phyloP scores from a whole-genome alignment of 2,888 invertebrate genomes.

The Alloplasta piceator region DNA sequence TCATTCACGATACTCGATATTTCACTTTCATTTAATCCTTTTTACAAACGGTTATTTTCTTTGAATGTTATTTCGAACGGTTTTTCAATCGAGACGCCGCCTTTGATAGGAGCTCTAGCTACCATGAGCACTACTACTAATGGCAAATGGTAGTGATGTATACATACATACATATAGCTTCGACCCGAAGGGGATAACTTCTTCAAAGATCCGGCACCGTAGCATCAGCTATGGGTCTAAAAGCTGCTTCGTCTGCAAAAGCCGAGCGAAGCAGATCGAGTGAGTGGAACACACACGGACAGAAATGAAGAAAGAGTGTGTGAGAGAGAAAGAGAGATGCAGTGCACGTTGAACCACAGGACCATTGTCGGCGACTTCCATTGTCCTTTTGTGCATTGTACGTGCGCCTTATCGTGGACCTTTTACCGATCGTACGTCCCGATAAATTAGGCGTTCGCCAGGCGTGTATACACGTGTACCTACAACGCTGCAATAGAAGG shows the following conservation, averaged over 20 bases:
- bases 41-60: neutral
- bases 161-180: no score
- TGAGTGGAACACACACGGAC: slow-evolving; percentile 16
- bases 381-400: slow-evolving; percentile 67
- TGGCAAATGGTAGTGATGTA: slow-evolving; percentile 30
- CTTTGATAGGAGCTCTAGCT: slow-evolving; percentile 25
- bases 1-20: no score
- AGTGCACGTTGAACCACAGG: slow-evolving; percentile 46
- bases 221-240: slow-evolving; percentile 50
- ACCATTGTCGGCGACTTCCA: slow-evolving; percentile 60
- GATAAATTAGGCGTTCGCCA: slow-evolving; percentile 62
- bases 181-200: slow-evolving; percentile 52
- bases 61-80: slow-evolving; percentile 24
- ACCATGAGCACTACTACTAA: neutral
- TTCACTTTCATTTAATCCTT: neutral
- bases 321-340: slow-evolving; percentile 32
- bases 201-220: slow-evolving; percentile 58
- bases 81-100: slow-evolving; percentile 35
- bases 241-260: slow-evolving; percentile 61
- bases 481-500: slow-evolving; percentile 34
- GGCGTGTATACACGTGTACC: slow-evolving; percentile 60
- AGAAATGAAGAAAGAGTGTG: slow-evolving; percentile 26
- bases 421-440: slow-evolving; percentile 60
- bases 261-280: slow-evolving; percentile 23
- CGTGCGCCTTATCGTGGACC: slow-evolving; percentile 61